Evolutionary conservation across 1,140 invertebrate species (phyloP).

Genomic region (Melipona quadrifasciata): DNA sequence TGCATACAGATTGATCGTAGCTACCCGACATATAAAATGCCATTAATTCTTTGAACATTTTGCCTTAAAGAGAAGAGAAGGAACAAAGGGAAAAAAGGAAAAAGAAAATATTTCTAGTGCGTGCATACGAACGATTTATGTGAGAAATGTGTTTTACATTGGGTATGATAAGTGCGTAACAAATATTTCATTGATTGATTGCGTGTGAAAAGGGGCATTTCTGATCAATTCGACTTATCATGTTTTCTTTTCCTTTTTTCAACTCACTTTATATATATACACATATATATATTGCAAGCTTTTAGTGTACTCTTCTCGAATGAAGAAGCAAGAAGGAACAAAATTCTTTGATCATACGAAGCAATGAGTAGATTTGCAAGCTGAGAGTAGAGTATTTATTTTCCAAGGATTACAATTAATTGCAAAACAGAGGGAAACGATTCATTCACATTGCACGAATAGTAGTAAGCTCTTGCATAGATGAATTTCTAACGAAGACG

Average conservation of each 20-base stretch:
- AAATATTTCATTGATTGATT: slow-evolving; percentile 72
- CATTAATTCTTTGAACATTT: slow-evolving; percentile 22
- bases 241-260: slow-evolving; percentile 36
- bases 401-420: slow-evolving; percentile 62
- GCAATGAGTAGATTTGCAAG: slow-evolving; percentile 48
- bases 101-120: slow-evolving; percentile 55
- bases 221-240: slow-evolving; percentile 54
- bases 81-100: background rate
- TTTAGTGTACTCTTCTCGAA: slow-evolving; percentile 41
- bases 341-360: slow-evolving; percentile 38
- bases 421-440: slow-evolving; percentile 38
- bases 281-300: slow-evolving; percentile 24
- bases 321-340: slow-evolving; percentile 10
- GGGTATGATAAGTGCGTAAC: slow-evolving; percentile 70
- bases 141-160: slow-evolving; percentile 72
- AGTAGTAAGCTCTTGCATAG: slow-evolving; percentile 60
- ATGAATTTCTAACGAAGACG: background rate
- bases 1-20: slow-evolving; percentile 71
- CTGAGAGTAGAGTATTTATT: slow-evolving; percentile 48
- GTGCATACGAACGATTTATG: slow-evolving; percentile 65
- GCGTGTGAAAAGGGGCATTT: slow-evolving; percentile 71
- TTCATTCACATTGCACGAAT: slow-evolving; percentile 63
- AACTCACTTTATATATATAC: slow-evolving; percentile 32
- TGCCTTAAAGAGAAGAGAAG: slow-evolving; percentile 7
- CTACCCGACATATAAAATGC: slow-evolving; percentile 62